Evolutionary conservation across 2,888 invertebrate genomes (phyloP).

Genomic region (Orthosia gracilis): DNA sequence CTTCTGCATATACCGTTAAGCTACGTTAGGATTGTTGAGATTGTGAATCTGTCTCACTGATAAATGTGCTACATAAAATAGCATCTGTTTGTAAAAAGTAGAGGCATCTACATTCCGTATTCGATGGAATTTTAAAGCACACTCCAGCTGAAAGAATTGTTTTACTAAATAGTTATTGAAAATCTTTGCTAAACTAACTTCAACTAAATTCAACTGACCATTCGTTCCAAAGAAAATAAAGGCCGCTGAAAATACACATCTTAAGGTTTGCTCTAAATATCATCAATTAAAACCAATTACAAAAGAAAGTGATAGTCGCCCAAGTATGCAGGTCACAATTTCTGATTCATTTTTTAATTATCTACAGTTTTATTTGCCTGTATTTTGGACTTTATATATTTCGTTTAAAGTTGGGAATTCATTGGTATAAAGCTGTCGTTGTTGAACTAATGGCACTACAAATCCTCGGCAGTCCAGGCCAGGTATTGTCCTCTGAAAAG

Average conservation of each 20-base stretch:
- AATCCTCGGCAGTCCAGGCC: conserved; percentile 85
- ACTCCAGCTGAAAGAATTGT: conserved; percentile 17
- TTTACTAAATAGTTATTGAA: conserved; percentile 29
- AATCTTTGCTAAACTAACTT: conserved; percentile 10
- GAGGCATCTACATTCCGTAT: conserved; percentile 16
- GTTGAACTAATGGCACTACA: conserved; percentile 88
- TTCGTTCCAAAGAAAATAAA: conserved; percentile 29
- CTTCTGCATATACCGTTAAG: conserved; percentile 23
- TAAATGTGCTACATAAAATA: conserved; percentile 32
- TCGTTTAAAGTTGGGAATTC: conserved; percentile 62
- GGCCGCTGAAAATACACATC: conserved; percentile 34
- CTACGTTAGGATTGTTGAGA: conserved; percentile 2
- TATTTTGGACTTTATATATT: conserved; percentile 56
- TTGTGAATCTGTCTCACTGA: conserved; percentile 15
- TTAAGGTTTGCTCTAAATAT: conserved; percentile 57
- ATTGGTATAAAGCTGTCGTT: conserved; percentile 62
- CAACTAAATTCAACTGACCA: conserved; percentile 34
- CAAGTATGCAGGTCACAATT: conserved; percentile 79
- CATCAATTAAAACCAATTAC: conserved; percentile 75
- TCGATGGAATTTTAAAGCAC: conserved; percentile 34
- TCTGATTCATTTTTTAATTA: conserved; percentile 82
- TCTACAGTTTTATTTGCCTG: conserved; percentile 46
- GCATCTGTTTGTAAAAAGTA: conserved; percentile 26
- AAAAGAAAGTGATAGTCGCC: conserved; percentile 77
- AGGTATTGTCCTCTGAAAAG: conserved; percentile 86